Conservation (phyloP, 2,113 vertebrate species). For the Pogona vitticeps region DNA sequence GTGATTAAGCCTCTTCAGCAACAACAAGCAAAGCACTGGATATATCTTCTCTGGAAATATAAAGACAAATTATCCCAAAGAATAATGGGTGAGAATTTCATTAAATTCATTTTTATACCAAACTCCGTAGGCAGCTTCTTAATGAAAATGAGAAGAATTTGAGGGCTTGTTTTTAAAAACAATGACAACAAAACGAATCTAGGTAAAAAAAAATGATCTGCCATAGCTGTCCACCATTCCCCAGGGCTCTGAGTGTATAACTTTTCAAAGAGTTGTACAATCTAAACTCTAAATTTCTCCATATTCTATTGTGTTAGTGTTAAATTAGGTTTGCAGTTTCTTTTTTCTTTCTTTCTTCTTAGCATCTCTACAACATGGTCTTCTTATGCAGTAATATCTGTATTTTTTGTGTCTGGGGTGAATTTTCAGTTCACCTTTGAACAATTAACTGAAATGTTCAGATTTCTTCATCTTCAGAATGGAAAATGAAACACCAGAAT, state of each 20-base stretch:
- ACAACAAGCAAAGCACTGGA: too few species aligned
- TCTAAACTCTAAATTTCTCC: neutral
- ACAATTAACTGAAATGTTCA: neutral
- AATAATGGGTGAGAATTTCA: neutral
- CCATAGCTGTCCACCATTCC: too few species aligned
- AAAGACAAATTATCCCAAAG: too few species aligned
- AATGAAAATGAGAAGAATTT: neutral
- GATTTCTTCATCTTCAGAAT: neutral
- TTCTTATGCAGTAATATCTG: too few species aligned
- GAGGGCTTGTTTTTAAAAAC: neutral
- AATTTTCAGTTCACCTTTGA: neutral
- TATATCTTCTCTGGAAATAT: too few species aligned
- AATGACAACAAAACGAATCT: too few species aligned
- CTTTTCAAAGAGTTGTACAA: neutral
- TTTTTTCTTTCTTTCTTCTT: neutral
- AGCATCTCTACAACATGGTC: too few species aligned
- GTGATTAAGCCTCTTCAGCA: too few species aligned
- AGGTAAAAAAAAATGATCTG: too few species aligned
- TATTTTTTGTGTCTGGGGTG: neutral
- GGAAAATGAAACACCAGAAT: too few species aligned
- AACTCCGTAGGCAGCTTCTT: neutral
- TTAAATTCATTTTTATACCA: neutral
- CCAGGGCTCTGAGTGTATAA: neutral
- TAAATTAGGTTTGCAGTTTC: neutral
- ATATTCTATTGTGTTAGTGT: neutral